Base-by-base conservation (phyloP, 2,888 invertebrate genomes). In the Sphecodes monilicornis region DNA sequence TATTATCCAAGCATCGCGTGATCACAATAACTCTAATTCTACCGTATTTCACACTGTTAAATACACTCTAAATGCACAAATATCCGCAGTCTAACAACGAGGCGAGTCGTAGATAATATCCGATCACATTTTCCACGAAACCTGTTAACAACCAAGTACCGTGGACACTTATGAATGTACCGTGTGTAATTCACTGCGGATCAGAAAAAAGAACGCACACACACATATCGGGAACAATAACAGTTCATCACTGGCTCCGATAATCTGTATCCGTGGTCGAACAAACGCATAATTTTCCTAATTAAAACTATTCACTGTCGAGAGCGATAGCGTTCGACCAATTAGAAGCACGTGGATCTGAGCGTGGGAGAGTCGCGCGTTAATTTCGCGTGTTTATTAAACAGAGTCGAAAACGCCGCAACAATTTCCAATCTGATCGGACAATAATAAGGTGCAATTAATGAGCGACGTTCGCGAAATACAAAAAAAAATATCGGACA, bases 271-370 rank as follows among this genome's bases (percentile, higher is more conserved):
- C 68, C 39, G 36, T 39, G 39, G n/a, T 32, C n/a, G 39, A 13
- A 68, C 26, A 29, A 50, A 16, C 29, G 77, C n/a, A 68, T 68
- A 68, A 77, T 77, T 18, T 43, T 72, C 71, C 71, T 64, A 78
- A 82, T 78, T 82, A 78, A 82, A 73, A 78, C 71, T 71, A 71
- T 71, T 71, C 60, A 46, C 46, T 29, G 16, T 11, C 68, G 46
- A 60, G 57, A 60, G n/a, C 46, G 54, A 78, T 46, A 57, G 57
- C 39, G 68, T 70, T 70, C 69, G 32, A 69, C 54, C 66, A 70
- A 78, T 82, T 73, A 57, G 64, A 13, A n/a, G 46, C 0, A 10
- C 54, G 72, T 57, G 68, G 57, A 78, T 78, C 39, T 13, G 3
- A 11, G 66, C 60, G 60, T 29, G 60, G 60, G 3, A n/a, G 69